These are phyloP conservation scores for Tauraco erythrolophus DNA, from an alignment of 2,113 vertebrate genomes.

Conservation along the genomic window DNA sequence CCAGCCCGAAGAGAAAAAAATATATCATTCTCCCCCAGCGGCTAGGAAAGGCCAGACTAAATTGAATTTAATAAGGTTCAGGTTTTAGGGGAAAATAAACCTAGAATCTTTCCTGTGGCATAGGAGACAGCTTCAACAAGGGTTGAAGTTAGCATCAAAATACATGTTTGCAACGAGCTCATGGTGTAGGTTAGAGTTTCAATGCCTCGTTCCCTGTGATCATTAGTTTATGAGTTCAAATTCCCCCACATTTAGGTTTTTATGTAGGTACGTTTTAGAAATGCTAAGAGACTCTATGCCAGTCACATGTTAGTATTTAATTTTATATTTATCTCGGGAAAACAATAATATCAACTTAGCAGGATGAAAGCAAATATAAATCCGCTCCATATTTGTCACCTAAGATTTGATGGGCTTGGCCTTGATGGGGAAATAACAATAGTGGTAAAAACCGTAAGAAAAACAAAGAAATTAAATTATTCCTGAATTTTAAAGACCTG, in stretches of 20 bases:
- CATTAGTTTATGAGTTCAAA: neutral
- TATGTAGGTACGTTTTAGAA: neutral
- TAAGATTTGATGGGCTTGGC: neutral
- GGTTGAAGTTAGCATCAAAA: neutral
- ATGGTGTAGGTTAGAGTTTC: neutral
- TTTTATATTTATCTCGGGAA: neutral
- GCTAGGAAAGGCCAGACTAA: conserved; percentile 64
- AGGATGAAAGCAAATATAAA: neutral
- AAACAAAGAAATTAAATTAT: neutral
- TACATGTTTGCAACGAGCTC: neutral
- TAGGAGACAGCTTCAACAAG: neutral
- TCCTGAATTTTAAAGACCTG: neutral
- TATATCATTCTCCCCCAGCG: conserved; percentile 18
- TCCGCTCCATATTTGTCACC: neutral
- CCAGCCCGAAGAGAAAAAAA: conserved; percentile 40
- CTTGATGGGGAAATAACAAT: neutral
- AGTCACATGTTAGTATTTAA: neutral
- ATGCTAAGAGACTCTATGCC: neutral
- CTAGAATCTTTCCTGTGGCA: neutral
- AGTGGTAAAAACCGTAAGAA: neutral
- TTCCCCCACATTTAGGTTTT: fast-evolving
- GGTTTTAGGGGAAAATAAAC: conserved; percentile 24
- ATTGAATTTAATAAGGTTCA: conserved; percentile 64
- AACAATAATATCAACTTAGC: neutral
- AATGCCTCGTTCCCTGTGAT: neutral